Percentiles rank a stretch among this genome's conserved stretches.
Conservation (phyloP, 2,113 vertebrate genomes). For the Bos indicus region DNA sequence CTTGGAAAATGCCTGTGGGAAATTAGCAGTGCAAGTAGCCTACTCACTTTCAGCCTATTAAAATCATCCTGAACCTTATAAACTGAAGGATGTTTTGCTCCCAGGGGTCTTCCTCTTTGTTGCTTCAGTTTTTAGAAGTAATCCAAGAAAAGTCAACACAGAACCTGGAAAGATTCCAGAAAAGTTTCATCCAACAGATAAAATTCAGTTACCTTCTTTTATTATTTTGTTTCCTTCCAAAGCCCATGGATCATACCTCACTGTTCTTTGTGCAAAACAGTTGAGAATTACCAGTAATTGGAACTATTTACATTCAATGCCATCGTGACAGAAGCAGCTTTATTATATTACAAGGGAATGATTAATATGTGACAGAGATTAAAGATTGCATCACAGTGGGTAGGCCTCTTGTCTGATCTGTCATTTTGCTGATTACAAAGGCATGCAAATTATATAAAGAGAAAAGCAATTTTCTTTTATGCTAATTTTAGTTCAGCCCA, state of each 20-base stretch:
- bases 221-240: constrained; percentile 37
- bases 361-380: constrained; percentile 51
- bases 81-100: background rate
- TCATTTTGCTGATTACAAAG: constrained; percentile 63
- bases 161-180: background rate
- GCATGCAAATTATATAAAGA: constrained; percentile 60
- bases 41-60: background rate
- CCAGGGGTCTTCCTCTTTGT: background rate
- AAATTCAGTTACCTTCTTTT: background rate
- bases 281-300: constrained; percentile 53
- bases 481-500: constrained; percentile 56
- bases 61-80: constrained; percentile 20
- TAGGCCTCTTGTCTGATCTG: constrained; percentile 31
- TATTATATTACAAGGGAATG: constrained; percentile 63
- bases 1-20: background rate
- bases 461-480: constrained; percentile 53
- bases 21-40: background rate
- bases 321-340: constrained; percentile 38
- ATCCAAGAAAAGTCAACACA: constrained; percentile 24
- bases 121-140: constrained; percentile 34
- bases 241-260: background rate
- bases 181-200: background rate
- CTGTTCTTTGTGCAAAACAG: constrained; percentile 26
- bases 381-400: constrained; percentile 33
- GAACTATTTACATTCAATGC: constrained; percentile 48